Evolutionary conservation across 2,888 invertebrate species (phyloP).

Genomic region (Bombylius discolor): DNA sequence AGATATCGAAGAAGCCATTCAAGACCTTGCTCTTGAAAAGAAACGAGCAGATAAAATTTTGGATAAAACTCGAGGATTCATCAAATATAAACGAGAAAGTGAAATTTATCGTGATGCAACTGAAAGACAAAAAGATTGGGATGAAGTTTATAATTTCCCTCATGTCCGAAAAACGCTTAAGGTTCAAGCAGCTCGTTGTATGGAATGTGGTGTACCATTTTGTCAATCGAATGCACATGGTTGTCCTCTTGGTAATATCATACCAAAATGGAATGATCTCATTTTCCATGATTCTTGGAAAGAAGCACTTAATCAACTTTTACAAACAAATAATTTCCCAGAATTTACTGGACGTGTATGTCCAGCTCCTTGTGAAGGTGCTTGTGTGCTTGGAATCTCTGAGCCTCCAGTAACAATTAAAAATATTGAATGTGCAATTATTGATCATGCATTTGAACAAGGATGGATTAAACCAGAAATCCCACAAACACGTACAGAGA

Average conservation of each 20-base stretch:
- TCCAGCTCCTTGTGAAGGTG: conserved; percentile 97
- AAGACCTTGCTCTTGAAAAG: conserved; percentile 62
- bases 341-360: conserved; percentile 90
- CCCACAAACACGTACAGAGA: conserved; percentile 62
- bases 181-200: conserved; percentile 87
- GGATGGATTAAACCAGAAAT: conserved; percentile 84
- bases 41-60: conserved; percentile 69
- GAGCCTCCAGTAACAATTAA: conserved; percentile 97
- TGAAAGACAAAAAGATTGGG: conserved; percentile 85
- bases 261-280: conserved; percentile 98
- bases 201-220: conserved; percentile 99
- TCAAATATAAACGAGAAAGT: conserved; percentile 88
- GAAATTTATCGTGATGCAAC: conserved; percentile 74
- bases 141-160: conserved; percentile 83
- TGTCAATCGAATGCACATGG: conserved; percentile 87
- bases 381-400: conserved; percentile 91
- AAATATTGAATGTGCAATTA: conserved; percentile 97
- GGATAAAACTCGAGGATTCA: conserved; percentile 82
- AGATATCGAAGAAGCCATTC: conserved; percentile 83
- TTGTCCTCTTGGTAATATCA: conserved; percentile 95
- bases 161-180: conserved; percentile 80
- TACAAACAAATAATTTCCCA: conserved; percentile 99
- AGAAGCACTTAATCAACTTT: conserved; percentile 79
- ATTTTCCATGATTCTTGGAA: conserved; percentile 91
- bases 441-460: conserved; percentile 93